phyloP scores from a whole-genome alignment of 2,113 vertebrate genomes.

The Pardalotus punctatus region DNA sequence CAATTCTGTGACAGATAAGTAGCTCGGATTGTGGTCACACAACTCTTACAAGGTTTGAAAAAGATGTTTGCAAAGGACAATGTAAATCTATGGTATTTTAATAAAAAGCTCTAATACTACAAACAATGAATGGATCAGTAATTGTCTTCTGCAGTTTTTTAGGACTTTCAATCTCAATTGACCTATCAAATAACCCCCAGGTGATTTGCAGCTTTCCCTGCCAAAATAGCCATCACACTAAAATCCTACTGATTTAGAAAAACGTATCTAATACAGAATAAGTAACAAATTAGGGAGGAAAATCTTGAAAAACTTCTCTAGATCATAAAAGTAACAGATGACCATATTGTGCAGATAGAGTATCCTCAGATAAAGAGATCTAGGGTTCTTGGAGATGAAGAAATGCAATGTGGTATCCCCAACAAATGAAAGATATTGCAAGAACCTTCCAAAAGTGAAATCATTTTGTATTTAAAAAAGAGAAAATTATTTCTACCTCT shows the following conservation, averaged over 20 bases:
- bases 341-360: neutral
- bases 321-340: neutral
- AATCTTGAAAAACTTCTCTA: neutral
- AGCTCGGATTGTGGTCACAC: neutral
- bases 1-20: neutral
- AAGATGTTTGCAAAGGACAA: rapidly evolving
- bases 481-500: neutral
- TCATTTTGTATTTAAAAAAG: neutral
- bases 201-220: neutral
- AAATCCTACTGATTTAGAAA: neutral
- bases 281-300: neutral
- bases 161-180: neutral
- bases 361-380: neutral
- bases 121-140: neutral
- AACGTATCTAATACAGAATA: neutral
- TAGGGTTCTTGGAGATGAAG: neutral
- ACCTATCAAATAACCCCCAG: neutral
- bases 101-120: neutral
- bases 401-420: neutral
- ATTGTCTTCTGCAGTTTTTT: neutral
- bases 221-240: neutral
- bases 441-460: neutral
- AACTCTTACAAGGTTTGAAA: neutral
- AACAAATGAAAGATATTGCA: neutral
- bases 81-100: neutral